Conservation (phyloP, 2,797 vertebrate species). For the Buceros bicornis region DNA sequence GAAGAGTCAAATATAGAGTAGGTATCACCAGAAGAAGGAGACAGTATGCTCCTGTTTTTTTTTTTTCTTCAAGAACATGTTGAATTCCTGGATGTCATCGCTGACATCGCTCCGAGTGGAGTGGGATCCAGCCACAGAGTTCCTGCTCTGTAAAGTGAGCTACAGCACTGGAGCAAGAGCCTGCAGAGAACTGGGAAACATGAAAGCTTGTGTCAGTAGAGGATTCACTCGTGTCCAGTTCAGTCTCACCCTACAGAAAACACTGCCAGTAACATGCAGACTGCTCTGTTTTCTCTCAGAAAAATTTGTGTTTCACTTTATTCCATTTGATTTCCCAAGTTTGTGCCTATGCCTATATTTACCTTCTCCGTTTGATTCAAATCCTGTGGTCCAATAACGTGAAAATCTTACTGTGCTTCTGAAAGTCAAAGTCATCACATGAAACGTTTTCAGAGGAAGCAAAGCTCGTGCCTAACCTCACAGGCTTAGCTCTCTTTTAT, state of each 20-base stretch:
- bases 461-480: neutral
- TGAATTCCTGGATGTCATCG: neutral
- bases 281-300: neutral
- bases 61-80: neutral
- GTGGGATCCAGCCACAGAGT: neutral
- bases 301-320: neutral
- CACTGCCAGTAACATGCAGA: neutral
- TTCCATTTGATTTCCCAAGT: neutral
- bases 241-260: neutral
- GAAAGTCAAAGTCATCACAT: neutral
- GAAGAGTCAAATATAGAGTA: neutral
- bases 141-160: neutral
- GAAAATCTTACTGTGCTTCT: neutral
- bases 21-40: neutral
- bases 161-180: neutral
- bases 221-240: neutral
- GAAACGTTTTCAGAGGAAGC: neutral
- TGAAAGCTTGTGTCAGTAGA: neutral
- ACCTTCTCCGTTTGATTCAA: neutral
- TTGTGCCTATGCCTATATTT: neutral
- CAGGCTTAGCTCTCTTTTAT: neutral
- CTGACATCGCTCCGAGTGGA: accelerated
- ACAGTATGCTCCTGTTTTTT: no score
- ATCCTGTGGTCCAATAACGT: neutral
- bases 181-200: neutral